Conservation (phyloP, 2,888 invertebrate species). For the Melolontha melolontha region DNA sequence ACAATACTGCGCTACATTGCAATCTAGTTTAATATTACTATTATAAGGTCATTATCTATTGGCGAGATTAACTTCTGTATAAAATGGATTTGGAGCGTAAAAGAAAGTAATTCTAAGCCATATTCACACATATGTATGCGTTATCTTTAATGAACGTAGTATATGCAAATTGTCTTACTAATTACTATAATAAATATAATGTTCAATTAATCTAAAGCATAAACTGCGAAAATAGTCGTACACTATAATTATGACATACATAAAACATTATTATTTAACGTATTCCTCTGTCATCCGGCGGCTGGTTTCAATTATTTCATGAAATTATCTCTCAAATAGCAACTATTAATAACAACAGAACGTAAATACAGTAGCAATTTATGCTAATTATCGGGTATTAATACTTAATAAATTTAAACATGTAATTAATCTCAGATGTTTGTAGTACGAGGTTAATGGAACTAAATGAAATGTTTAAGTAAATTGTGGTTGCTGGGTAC, state of each 20-base stretch:
- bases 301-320: slow-evolving; percentile 6
- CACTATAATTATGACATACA: slow-evolving; percentile 10
- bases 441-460: no score
- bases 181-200: slow-evolving; percentile 3
- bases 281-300: slow-evolving; percentile 11
- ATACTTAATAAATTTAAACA: no score
- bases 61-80: not conserved
- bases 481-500: no score
- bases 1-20: not conserved
- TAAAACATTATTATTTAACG: slow-evolving; percentile 5
- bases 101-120: slow-evolving; percentile 9
- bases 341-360: slow-evolving; percentile 6
- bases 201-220: slow-evolving; percentile 1
- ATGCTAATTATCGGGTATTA: no score
- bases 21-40: not conserved
- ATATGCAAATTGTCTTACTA: slow-evolving; percentile 5
- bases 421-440: no score
- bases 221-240: slow-evolving; percentile 3
- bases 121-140: not conserved
- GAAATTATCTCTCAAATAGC: not conserved
- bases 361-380: not conserved
- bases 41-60: not conserved
- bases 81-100: slow-evolving; percentile 9
- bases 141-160: not conserved
- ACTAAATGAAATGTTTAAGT: no score